Percentiles rank a stretch among this genome's conserved stretches.
These are phyloP conservation scores for Centroberyx gerrardi DNA, from an alignment of 2,797 vertebrate genomes.

Conservation along the genomic window DNA sequence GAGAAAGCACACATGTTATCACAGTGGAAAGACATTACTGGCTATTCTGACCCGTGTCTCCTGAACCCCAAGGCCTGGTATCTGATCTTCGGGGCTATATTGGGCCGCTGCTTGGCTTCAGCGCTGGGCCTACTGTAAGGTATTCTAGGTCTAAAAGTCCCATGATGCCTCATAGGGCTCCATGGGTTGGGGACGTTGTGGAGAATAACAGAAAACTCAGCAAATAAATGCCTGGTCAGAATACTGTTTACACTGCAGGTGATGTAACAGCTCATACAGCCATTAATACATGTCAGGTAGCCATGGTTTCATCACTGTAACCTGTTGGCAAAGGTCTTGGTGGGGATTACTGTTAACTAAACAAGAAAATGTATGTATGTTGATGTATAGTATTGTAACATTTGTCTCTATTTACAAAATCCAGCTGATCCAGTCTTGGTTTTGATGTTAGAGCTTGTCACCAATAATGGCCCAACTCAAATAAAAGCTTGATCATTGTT, in stretches of 20 bases:
- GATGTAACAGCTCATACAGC: background rate
- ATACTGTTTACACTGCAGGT: background rate
- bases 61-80: slow-evolving; percentile 68
- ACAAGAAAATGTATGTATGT: too few relatives aligned
- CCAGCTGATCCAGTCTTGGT: background rate
- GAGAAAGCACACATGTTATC: slow-evolving; percentile 57
- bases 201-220: too few relatives aligned
- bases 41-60: slow-evolving; percentile 51
- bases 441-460: background rate
- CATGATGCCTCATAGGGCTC: background rate
- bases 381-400: too few relatives aligned
- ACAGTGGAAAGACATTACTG: slow-evolving; percentile 56
- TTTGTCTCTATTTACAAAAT: too few relatives aligned
- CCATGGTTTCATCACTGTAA: background rate
- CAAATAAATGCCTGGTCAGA: too few relatives aligned
- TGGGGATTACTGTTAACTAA: too few relatives aligned
- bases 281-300: slow-evolving; percentile 12
- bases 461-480: background rate
- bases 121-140: slow-evolving; percentile 41
- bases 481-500: background rate
- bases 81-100: slow-evolving; percentile 78
- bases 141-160: background rate
- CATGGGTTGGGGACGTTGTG: background rate
- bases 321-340: background rate
- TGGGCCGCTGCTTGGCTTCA: slow-evolving; percentile 41